Percentiles rank a stretch among this genome's conserved stretches.
phyloP scores from a whole-genome alignment of 2,113 vertebrate species.

The Dissostichus mawsoni region DNA sequence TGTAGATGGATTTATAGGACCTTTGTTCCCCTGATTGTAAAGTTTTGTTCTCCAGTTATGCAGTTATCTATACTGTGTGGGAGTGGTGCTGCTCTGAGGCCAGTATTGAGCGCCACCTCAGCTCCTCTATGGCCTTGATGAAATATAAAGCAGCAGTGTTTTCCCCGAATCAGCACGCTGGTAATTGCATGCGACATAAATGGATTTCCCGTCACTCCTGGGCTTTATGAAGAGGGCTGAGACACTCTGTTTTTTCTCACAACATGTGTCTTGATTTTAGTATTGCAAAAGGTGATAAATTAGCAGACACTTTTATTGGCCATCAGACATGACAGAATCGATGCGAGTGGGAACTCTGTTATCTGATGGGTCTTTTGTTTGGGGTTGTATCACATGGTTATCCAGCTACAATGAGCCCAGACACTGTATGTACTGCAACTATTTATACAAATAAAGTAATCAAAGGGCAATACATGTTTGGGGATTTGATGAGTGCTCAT shows the following conservation, averaged over 20 bases:
- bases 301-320: constrained; percentile 33
- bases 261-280: constrained; percentile 57
- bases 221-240: constrained; percentile 74
- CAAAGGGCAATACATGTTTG: constrained; percentile 46
- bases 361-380: not conserved
- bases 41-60: not conserved
- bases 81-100: constrained; percentile 32
- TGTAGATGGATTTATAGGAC: not conserved
- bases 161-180: constrained; percentile 80
- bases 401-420: not conserved
- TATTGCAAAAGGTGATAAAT: constrained; percentile 52
- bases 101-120: constrained; percentile 65
- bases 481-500: constrained; percentile 38
- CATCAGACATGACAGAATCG: constrained; percentile 41
- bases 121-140: constrained; percentile 70
- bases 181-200: constrained; percentile 81
- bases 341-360: constrained; percentile 6
- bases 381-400: not conserved
- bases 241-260: constrained; percentile 16
- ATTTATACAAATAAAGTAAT: constrained; percentile 37
- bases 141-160: constrained; percentile 70
- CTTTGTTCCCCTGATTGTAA: not conserved
- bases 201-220: constrained; percentile 80
- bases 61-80: not conserved
- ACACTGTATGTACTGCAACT: constrained; percentile 32